phyloP scores from a whole-genome alignment of 2,113 vertebrate genomes.

The Mohoua ochrocephala region DNA sequence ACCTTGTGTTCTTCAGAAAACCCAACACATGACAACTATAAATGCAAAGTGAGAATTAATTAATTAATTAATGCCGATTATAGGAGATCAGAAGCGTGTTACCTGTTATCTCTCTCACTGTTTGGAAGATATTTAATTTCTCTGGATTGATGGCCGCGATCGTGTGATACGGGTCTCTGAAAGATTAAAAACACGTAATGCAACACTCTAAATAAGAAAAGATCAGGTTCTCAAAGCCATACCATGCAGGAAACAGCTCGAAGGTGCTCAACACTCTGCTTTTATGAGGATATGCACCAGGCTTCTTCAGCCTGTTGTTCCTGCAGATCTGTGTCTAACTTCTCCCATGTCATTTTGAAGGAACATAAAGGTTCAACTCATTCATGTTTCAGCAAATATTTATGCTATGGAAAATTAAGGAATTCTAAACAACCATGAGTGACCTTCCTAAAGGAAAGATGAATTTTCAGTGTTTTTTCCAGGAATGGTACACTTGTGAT shows the following conservation, averaged over 20 bases:
- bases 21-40: background rate
- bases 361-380: background rate
- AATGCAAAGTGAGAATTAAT: background rate
- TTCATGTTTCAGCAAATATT: background rate
- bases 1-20: background rate
- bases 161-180: conserved; percentile 92
- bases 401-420: background rate
- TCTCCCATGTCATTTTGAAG: background rate
- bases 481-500: background rate
- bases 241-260: background rate
- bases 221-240: background rate
- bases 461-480: background rate
- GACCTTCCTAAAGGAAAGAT: background rate
- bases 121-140: conserved; percentile 89
- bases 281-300: background rate
- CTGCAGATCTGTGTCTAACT: background rate
- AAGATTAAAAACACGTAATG: conserved; percentile 22
- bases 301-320: background rate
- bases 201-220: background rate
- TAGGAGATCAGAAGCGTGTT: background rate
- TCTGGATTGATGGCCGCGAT: conserved; percentile 92
- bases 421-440: background rate
- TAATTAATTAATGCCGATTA: background rate
- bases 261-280: background rate
- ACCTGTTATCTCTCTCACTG: conserved; percentile 97